Percentiles rank a stretch among this genome's conserved stretches.
These are phyloP conservation scores for Fissipunctia ypsillon DNA, from an alignment of 2,888 invertebrate species.

Conservation along the genomic window DNA sequence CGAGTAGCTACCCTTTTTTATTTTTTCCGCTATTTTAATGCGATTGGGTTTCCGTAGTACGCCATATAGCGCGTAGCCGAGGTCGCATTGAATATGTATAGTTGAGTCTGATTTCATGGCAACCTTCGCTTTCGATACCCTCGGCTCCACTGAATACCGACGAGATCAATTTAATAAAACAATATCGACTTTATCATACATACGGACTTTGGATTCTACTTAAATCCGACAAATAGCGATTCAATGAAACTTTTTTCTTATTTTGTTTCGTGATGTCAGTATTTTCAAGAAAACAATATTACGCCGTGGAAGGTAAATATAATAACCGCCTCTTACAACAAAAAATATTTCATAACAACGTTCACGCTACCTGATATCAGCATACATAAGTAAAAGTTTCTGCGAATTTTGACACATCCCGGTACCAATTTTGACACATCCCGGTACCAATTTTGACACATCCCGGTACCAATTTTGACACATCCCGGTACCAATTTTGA, in stretches of 20 bases:
- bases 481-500: conserved; percentile 20
- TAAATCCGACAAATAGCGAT: conserved; percentile 50
- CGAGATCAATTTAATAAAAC: conserved; percentile 69
- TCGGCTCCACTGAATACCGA: conserved; percentile 71
- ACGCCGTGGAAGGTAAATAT: conserved; percentile 47
- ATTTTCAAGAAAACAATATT: conserved; percentile 40
- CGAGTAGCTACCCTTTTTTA: conserved; percentile 76
- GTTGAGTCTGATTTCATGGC: conserved; percentile 74
- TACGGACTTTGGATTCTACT: conserved; percentile 56
- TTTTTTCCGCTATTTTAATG: conserved; percentile 83
- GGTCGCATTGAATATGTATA: conserved; percentile 84
- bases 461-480: conserved; percentile 11
- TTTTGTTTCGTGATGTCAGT: conserved; percentile 41
- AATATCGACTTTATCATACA: conserved; percentile 61
- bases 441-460: conserved; percentile 13
- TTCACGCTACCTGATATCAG: conserved; percentile 6
- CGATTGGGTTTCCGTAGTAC: conserved; percentile 83
- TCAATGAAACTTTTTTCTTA: conserved; percentile 54
- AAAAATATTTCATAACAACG: conserved; percentile 41
- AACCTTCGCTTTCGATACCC: conserved; percentile 76
- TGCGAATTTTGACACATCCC: conserved; percentile 18
- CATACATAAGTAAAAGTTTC: conserved; percentile 14
- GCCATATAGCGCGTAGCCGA: conserved; percentile 72
- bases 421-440: conserved; percentile 14
- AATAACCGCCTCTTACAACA: conserved; percentile 38